A percentile compares a stretch with the other conserved stretches of the same genome.
These are phyloP conservation scores for Drosophila suzukii DNA, from an alignment of 1,140 invertebrate genomes.

Conservation along the genomic window DNA sequence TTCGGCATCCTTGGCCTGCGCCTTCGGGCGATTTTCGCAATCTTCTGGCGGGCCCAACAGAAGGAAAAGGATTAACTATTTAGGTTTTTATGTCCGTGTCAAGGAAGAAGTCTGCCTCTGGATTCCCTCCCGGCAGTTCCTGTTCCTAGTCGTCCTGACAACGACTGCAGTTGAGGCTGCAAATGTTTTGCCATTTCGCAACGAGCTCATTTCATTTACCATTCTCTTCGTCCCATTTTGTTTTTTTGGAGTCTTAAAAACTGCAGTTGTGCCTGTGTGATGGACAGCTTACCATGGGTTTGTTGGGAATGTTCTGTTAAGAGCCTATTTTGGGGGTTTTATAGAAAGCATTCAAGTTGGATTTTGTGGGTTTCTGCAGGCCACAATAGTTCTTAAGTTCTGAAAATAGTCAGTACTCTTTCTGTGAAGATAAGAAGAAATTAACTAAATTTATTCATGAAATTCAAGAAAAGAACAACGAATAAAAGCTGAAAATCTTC, in stretches of 20 bases:
- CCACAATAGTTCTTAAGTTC: neutral
- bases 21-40: slow-evolving; percentile 60
- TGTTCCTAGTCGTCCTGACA: slow-evolving; percentile 24
- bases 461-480: neutral
- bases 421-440: neutral
- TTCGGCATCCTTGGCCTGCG: slow-evolving; percentile 40
- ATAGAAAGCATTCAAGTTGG: slow-evolving; percentile 12
- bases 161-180: slow-evolving; percentile 35
- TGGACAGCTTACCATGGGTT: slow-evolving; percentile 21
- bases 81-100: slow-evolving; percentile 55
- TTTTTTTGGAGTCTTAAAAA: slow-evolving; percentile 13
- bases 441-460: neutral
- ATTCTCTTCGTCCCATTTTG: slow-evolving; percentile 13
- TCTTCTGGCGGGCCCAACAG: slow-evolving; percentile 53
- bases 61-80: slow-evolving; percentile 74
- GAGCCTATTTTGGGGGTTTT: slow-evolving; percentile 11
- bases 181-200: slow-evolving; percentile 23
- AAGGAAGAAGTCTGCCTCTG: slow-evolving; percentile 58
- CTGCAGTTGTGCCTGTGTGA: slow-evolving; percentile 4
- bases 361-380: slow-evolving; percentile 16
- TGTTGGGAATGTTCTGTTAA: slow-evolving; percentile 13
- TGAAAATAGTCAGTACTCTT: neutral
- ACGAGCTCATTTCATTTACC: slow-evolving; percentile 39
- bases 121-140: slow-evolving; percentile 21
- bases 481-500: neutral